Evolutionary conservation across 23 tunicate genomes (phyloP).

Genomic region (Corella eumyota): DNA sequence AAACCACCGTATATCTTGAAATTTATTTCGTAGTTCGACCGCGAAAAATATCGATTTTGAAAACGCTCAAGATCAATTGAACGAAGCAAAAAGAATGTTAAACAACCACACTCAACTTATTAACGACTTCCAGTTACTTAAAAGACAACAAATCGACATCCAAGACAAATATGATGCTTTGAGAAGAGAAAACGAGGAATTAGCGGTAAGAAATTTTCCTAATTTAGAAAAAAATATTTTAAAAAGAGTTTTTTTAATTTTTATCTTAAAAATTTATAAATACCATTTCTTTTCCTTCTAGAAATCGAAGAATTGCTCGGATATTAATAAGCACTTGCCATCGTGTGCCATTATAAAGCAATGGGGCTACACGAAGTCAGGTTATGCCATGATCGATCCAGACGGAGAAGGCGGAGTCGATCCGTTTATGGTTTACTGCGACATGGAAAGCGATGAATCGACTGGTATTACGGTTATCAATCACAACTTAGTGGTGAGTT

Average conservation of each 20-base stretch:
- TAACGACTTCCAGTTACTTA: constrained; percentile 15
- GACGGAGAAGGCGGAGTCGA: constrained; percentile 95
- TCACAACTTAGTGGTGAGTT: constrained; percentile 40
- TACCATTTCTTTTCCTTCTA: constrained; percentile 2
- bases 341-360: constrained; percentile 89
- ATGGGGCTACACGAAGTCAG: constrained; percentile 95
- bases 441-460: constrained; percentile 71
- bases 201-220: constrained; percentile 23
- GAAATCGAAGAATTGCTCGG: constrained; percentile 65
- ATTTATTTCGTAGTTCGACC: no score
- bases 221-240: no score
- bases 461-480: constrained; percentile 82
- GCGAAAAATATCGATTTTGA: not conserved
- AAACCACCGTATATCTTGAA: no score
- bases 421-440: constrained; percentile 92
- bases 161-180: constrained; percentile 17
- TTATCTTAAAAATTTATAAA: no score
- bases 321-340: constrained; percentile 86
- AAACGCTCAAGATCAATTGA: not conserved
- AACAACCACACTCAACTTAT: constrained; percentile 53
- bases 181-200: constrained; percentile 17
- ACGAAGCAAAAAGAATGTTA: no score
- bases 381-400: constrained; percentile 93
- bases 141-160: constrained; percentile 5
- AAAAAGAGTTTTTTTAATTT: no score